Percentiles rank a stretch among this genome's conserved stretches.
phyloP scores from a whole-genome alignment of 2,797 vertebrate genomes.

The Anguilla pacifica region DNA sequence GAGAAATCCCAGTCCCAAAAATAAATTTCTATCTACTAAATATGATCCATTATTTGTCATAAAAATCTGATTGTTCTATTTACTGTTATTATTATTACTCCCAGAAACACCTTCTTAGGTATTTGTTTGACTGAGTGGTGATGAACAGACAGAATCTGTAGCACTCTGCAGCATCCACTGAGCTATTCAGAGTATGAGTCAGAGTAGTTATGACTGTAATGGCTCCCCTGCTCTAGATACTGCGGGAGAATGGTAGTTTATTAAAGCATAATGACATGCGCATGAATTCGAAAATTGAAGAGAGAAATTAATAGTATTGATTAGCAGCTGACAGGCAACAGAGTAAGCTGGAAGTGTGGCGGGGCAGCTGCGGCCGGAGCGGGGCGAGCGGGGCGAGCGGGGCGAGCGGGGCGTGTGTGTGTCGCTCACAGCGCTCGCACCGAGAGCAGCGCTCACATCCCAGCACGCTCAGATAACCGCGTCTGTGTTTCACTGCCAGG shows the following conservation, averaged over 20 bases:
- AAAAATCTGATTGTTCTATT: too few species aligned
- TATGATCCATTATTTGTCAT: too few species aligned
- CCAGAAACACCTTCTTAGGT: too few species aligned
- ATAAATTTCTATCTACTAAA: too few species aligned
- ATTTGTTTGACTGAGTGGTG: background rate
- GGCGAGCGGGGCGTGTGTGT: background rate
- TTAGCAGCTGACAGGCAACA: background rate
- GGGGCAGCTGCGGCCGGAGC: slow-evolving; percentile 44
- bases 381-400: slow-evolving; percentile 20
- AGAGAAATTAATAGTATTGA: background rate
- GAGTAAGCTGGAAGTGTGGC: background rate
- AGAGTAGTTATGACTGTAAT: background rate
- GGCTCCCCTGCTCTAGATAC: background rate
- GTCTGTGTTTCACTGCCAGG: background rate
- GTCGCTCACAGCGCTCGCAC: background rate
- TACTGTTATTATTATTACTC: too few species aligned
- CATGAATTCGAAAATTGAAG: background rate
- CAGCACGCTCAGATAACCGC: background rate
- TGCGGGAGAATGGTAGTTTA: background rate
- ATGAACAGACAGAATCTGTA: background rate
- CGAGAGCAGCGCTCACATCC: background rate
- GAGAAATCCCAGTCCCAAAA: too few species aligned
- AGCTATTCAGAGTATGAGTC: background rate
- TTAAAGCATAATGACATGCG: background rate
- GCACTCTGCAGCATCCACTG: too few species aligned